Base-by-base conservation (phyloP, 2,113 vertebrate species). In the Acrocephalus arundinaceus region DNA sequence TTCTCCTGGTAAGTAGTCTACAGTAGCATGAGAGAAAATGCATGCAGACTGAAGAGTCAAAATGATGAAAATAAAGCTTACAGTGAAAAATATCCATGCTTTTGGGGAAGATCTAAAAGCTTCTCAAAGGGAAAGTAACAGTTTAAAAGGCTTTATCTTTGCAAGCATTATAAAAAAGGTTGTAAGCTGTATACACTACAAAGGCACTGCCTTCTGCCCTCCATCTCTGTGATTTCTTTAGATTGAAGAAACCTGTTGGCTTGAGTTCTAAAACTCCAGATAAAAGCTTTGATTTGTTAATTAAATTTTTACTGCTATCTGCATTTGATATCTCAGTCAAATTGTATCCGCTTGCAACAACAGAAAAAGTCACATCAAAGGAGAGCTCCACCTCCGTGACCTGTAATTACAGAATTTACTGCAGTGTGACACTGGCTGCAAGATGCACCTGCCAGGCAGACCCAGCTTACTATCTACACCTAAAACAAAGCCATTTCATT, bases 221-320 rank as follows among this genome's bases (percentile, higher is more conserved):
- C 75, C 24, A 13, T 65, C 90, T 80, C 87, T 65, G 61, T 81
- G 78, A 94, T 95, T 95, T 95, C 96, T 97, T 91, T 89, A 97
- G 96, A 97, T 93, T 63, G 96, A 97, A 97, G 97, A 96, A 97
- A 97, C 91, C 95, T 97, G 95, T 97, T 98, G 98, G 98, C 97
- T 92, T 59, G 88, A 97, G 97, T 98, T 98, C 97, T 98, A 87
- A 98, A 97, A 93, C 92, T 66, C 80, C 86, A 97, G 97, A 97
- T 97, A 96, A 97, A 98, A 97, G 97, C 97, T 97, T 98, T 97
- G 97, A 97, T 97, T 98, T 97, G 96, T 98, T 98, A 98, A 98
- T 98, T 98, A 98, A 98, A 97, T 97, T 98, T 98, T 98, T 98
- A 98, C 97, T 96, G 90, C 93, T 98, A 98, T 98, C 98, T 97